phyloP scores from a whole-genome alignment of 2,113 vertebrate genomes.

The Chaetodon auriga region DNA sequence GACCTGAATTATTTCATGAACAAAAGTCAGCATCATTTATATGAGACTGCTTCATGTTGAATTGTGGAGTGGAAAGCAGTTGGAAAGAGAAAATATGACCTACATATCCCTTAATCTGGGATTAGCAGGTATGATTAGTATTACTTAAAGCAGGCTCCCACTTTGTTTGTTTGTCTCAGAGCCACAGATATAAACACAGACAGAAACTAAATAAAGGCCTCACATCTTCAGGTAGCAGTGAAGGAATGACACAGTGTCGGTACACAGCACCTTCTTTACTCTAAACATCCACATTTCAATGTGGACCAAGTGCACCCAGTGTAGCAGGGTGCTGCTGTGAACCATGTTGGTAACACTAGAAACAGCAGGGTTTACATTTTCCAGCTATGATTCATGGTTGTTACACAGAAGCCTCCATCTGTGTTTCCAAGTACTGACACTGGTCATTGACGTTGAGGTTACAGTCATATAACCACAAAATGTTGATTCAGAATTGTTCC shows the following conservation, averaged over 20 bases:
- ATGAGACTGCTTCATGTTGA: neutral
- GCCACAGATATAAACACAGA: conserved; percentile 8
- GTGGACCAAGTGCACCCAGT: neutral
- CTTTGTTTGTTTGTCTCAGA: conserved; percentile 4
- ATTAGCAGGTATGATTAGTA: conserved; percentile 55
- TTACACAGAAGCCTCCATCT: neutral
- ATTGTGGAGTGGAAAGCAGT: neutral
- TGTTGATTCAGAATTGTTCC: too few relatives aligned
- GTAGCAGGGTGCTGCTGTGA: too few relatives aligned
- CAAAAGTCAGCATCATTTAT: neutral
- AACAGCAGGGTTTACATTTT: neutral
- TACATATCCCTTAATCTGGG: conserved; percentile 48
- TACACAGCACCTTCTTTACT: neutral
- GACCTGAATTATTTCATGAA: neutral
- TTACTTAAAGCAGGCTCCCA: neutral
- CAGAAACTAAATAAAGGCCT: neutral
- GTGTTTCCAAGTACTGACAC: neutral
- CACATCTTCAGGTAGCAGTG: neutral
- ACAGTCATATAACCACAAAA: neutral
- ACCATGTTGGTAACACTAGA: neutral
- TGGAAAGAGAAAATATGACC: conserved; percentile 43
- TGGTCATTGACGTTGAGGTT: neutral
- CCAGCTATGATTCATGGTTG: neutral
- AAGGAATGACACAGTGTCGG: neutral
- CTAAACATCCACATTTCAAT: neutral